Base-by-base conservation (phyloP, 2,797 vertebrate species). In the Lepidocolaptes lacrymiger region DNA sequence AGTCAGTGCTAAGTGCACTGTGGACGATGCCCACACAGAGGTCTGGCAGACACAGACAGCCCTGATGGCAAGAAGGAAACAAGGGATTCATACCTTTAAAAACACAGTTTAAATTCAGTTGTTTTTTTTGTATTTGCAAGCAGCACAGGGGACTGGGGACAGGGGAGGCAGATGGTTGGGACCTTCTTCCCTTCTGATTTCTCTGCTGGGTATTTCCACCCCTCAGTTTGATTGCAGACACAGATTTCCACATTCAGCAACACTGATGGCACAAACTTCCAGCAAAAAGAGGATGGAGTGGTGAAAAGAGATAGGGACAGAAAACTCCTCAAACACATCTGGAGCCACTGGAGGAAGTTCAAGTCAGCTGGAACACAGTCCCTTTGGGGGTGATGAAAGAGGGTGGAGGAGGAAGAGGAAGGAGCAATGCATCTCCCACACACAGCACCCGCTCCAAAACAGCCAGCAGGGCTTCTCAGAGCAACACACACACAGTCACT, bases 1-100 rank as follows among this genome's bases (percentile, higher is more conserved):
- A 92, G 77, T 86, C 86, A 64, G 94, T 26, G 88, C 88, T 96
- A 94, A 95, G 77, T 17, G 16, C 21, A 2, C 69, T 78, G 85
- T 0, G 0, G 93, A 54, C 0, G 0, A 58, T 96, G 93, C 74
- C 96, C 90, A 91, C 91, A 93, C 51, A 72, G 80, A 79, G 94
- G 91, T 66, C 91, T 92, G 95, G 93, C 93, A 89, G 77, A 71
- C 86, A 75, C 2, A 2, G 76, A 68, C 66, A 83, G 75, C 49
- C 37, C 44, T 49, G 49, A 73, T 12, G 5, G 64, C 72, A 74
- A 67, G 61, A 72, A 71, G 41, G 37, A 69, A 72, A 32, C 5
- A 1, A 54, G 39, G 78, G 55, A 68, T 85, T 67, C 46, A 48
- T 77, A 54, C 37, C 21, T 64, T 73, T 48, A 76, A 71, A 91